These are phyloP conservation scores for Pampusana beccarii DNA, from an alignment of 2,113 vertebrate genomes.

Conservation along the genomic window DNA sequence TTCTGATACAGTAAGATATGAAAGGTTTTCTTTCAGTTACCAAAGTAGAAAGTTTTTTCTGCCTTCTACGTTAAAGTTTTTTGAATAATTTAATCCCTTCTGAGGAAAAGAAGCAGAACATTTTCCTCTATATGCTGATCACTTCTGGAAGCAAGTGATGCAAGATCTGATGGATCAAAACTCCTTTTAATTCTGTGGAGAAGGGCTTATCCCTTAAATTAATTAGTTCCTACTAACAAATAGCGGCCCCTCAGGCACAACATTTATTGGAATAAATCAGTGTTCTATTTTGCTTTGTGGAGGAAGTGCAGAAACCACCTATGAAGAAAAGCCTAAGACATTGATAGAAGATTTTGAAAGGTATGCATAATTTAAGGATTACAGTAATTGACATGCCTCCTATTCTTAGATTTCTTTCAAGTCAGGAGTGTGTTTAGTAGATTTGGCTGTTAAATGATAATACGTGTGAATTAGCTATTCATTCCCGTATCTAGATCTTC, in stretches of 20 bases:
- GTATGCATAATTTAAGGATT: slow-evolving; percentile 39
- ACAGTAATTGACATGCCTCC: slow-evolving; percentile 30
- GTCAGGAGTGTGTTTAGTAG: neutral
- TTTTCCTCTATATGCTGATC: slow-evolving; percentile 1
- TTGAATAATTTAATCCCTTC: slow-evolving; percentile 18
- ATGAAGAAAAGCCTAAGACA: neutral
- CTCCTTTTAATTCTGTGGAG: neutral
- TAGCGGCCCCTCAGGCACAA: neutral
- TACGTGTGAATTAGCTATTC: neutral
- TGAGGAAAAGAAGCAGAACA: neutral
- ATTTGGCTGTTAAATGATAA: slow-evolving; percentile 23
- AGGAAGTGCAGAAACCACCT: slow-evolving; percentile 26
- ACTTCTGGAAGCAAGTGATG: neutral
- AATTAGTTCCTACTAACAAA: neutral
- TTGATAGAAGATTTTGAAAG: slow-evolving; percentile 17
- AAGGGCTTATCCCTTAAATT: neutral
- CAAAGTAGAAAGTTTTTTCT: neutral
- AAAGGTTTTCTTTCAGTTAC: neutral
- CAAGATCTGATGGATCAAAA: neutral
- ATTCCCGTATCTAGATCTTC: slow-evolving; percentile 27
- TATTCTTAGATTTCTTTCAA: slow-evolving; percentile 54
- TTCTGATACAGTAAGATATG: neutral
- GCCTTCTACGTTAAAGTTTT: neutral
- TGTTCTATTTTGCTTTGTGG: neutral
- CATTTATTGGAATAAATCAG: neutral